These are phyloP conservation scores for Callimorpha dominula DNA, from an alignment of 2,888 invertebrate genomes.

Conservation along the genomic window DNA sequence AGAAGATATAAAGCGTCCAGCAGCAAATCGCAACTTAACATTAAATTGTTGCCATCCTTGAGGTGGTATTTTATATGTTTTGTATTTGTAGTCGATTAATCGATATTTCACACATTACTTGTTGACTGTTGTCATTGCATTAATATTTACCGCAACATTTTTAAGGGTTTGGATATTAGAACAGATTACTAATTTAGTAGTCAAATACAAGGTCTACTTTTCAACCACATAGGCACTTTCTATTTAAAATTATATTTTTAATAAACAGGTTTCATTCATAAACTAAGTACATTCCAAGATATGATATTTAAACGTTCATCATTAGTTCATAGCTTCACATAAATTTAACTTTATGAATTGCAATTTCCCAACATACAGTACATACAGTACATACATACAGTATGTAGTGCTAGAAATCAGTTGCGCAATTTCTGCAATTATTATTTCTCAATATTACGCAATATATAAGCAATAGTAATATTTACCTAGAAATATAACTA, in stretches of 20 bases:
- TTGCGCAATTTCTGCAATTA: too few species aligned
- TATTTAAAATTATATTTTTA: too few species aligned
- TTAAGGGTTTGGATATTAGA: background rate
- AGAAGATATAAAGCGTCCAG: background rate
- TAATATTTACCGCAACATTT: background rate
- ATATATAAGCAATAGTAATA: background rate
- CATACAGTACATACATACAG: too few species aligned
- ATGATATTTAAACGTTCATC: too few species aligned
- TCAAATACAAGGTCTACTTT: too few species aligned
- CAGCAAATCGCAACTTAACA: background rate
- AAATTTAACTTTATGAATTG: too few species aligned
- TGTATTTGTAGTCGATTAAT: background rate
- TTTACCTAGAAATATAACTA: background rate
- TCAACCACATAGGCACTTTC: too few species aligned
- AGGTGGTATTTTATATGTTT: background rate
- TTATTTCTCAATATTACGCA: conserved; percentile 1
- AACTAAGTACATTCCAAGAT: too few species aligned
- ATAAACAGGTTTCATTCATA: too few species aligned
- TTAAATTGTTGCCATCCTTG: conserved; percentile 3
- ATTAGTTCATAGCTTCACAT: too few species aligned
- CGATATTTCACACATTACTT: background rate
- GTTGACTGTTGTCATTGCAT: background rate
- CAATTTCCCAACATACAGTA: too few species aligned
- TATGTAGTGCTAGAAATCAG: background rate
- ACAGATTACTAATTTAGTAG: too few species aligned